These are phyloP conservation scores for Gymnothorax reevesii DNA, from an alignment of 2,797 vertebrate species.

Conservation along the genomic window DNA sequence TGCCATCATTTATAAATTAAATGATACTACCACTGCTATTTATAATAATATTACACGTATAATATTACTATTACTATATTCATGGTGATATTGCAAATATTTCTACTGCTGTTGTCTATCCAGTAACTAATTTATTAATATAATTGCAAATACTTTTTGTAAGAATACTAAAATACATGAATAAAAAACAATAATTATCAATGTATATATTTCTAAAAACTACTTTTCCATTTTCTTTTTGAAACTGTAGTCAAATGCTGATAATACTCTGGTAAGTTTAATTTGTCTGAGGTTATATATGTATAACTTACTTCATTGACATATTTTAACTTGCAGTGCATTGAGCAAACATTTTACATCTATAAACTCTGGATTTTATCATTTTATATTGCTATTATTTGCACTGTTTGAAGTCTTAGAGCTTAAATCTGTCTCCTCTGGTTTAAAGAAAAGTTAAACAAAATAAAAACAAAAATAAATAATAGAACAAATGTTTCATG, in stretches of 20 bases:
- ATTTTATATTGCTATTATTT: neutral
- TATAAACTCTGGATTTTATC: neutral
- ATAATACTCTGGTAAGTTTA: neutral
- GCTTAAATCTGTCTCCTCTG: neutral
- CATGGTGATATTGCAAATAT: too few relatives aligned
- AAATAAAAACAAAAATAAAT: slow-evolving; percentile 44
- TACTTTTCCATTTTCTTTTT: neutral
- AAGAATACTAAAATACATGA: neutral
- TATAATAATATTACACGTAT: too few relatives aligned
- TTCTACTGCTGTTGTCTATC: too few relatives aligned
- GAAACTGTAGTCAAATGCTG: neutral
- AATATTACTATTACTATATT: too few relatives aligned
- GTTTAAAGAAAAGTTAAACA: slow-evolving; percentile 11
- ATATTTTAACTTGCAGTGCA: neutral
- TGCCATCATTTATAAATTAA: neutral
- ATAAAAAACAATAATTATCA: neutral
- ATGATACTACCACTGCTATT: neutral
- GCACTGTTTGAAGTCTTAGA: neutral
- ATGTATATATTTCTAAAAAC: neutral
- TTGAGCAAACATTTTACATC: neutral
- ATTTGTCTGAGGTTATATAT: neutral
- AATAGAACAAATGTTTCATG: neutral
- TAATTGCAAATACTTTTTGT: neutral
- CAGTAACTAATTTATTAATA: neutral
- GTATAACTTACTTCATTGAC: neutral